These are phyloP conservation scores for Eupithecia subumbrata DNA, from an alignment of 2,888 invertebrate species.

Conservation along the genomic window DNA sequence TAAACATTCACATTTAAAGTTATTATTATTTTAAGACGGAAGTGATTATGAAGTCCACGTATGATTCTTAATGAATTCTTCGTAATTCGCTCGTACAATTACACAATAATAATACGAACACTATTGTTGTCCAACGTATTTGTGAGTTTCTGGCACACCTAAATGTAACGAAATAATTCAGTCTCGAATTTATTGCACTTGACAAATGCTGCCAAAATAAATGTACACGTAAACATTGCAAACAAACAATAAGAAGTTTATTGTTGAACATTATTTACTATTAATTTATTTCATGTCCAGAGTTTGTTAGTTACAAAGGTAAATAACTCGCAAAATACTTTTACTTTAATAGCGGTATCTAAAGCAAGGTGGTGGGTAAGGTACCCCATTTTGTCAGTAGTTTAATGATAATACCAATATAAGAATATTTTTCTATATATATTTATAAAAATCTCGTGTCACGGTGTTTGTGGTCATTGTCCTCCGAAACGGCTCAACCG, in stretches of 20 bases:
- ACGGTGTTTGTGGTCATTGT: too few species aligned
- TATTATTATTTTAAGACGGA: conserved; percentile 1
- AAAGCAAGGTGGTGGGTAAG: neutral
- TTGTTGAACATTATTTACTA: too few species aligned
- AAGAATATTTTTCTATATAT: too few species aligned
- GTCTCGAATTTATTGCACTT: conserved; percentile 15
- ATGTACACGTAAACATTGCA: conserved; percentile 15
- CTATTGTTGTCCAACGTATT: conserved; percentile 18
- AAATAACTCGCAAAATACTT: neutral
- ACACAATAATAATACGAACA: neutral
- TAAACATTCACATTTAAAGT: conserved; percentile 13
- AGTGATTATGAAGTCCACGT: conserved; percentile 15
- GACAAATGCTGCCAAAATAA: conserved; percentile 30
- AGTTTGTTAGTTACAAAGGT: neutral
- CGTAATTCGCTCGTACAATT: conserved; percentile 9
- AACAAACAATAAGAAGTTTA: neutral
- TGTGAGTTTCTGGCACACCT: conserved; percentile 20
- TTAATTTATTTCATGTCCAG: neutral
- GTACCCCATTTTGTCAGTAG: neutral
- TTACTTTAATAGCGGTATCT: neutral
- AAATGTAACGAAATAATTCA: conserved; percentile 23
- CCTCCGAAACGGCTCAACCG: too few species aligned
- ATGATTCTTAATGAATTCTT: conserved; percentile 15
- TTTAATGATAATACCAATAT: neutral
- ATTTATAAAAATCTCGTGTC: too few species aligned